These are phyloP conservation scores for Labeo rohita DNA, from an alignment of 2,113 vertebrate genomes.

Conservation along the genomic window DNA sequence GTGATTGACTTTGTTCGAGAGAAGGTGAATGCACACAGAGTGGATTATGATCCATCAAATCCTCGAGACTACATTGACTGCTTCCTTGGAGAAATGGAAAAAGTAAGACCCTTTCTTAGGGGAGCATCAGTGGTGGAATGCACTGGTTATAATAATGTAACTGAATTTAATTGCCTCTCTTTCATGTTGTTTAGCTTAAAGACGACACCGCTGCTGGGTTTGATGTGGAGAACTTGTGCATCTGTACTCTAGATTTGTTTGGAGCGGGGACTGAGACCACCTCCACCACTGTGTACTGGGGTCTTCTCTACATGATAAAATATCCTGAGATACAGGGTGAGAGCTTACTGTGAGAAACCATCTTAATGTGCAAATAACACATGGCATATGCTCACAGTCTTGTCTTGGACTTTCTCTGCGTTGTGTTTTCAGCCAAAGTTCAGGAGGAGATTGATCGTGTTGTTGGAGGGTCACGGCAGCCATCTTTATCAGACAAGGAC, in stretches of 20 bases:
- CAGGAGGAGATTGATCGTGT: constrained; percentile 72
- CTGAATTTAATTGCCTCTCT: background rate
- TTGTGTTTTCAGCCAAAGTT: constrained; percentile 57
- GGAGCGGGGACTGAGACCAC: constrained; percentile 83
- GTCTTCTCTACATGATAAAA: constrained; percentile 76
- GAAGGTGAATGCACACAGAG: constrained; percentile 74
- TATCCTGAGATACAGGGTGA: constrained; percentile 82
- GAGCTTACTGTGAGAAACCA: constrained; percentile 25
- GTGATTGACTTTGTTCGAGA: constrained; percentile 61
- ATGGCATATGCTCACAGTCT: background rate
- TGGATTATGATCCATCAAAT: constrained; percentile 71
- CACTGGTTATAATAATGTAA: background rate
- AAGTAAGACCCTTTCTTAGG: constrained; percentile 65
- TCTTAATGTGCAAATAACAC: background rate
- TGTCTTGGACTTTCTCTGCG: background rate
- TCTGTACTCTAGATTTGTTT: constrained; percentile 75
- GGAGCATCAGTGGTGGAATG: background rate
- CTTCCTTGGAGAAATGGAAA: constrained; percentile 81
- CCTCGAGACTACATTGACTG: constrained; percentile 82
- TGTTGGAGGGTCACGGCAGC: constrained; percentile 63
- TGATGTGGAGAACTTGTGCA: constrained; percentile 68
- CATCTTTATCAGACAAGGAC: constrained; percentile 69
- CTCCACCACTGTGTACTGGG: constrained; percentile 80
- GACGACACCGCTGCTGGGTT: constrained; percentile 62
- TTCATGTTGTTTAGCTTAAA: constrained; percentile 39